Conservation (phyloP, 2,888 invertebrate species). For the Lathronympha strigana region DNA sequence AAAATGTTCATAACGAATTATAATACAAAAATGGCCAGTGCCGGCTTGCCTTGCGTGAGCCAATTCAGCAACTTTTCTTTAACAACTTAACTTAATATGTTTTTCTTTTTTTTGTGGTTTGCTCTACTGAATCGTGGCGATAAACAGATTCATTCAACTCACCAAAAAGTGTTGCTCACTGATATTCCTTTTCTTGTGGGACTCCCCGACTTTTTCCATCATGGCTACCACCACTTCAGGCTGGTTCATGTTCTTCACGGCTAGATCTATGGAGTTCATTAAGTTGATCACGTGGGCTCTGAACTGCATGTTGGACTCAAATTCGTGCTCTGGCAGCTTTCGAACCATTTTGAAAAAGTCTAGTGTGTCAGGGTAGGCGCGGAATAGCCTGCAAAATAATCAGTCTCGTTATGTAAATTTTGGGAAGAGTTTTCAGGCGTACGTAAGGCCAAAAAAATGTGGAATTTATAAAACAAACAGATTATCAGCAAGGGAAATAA, state of each 20-base stretch:
- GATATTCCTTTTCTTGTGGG: slow-evolving; percentile 68
- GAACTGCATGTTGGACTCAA: slow-evolving; percentile 68
- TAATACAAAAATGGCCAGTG: too few relatives aligned
- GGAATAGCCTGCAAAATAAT: slow-evolving; percentile 64
- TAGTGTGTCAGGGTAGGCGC: slow-evolving; percentile 67
- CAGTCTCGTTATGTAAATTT: not conserved
- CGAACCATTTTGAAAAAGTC: slow-evolving; percentile 74
- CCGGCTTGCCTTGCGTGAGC: too few relatives aligned
- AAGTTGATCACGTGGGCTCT: slow-evolving; percentile 78
- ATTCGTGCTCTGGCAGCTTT: slow-evolving; percentile 67
- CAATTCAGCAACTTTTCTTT: too few relatives aligned
- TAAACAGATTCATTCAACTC: slow-evolving; percentile 52
- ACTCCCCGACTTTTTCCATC: slow-evolving; percentile 76
- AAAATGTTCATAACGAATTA: too few relatives aligned
- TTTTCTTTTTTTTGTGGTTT: too few relatives aligned
- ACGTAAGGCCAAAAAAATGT: too few relatives aligned
- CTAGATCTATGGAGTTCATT: slow-evolving; percentile 72
- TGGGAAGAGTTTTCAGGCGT: not conserved
- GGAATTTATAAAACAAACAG: too few relatives aligned
- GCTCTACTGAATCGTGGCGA: too few relatives aligned
- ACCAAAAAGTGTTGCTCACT: slow-evolving; percentile 69
- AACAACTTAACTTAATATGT: too few relatives aligned
- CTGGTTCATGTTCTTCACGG: slow-evolving; percentile 69
- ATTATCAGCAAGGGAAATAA: too few relatives aligned
- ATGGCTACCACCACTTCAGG: slow-evolving; percentile 74